phyloP scores from a whole-genome alignment of 1,140 invertebrate genomes.

The Agrypnia vestita region DNA sequence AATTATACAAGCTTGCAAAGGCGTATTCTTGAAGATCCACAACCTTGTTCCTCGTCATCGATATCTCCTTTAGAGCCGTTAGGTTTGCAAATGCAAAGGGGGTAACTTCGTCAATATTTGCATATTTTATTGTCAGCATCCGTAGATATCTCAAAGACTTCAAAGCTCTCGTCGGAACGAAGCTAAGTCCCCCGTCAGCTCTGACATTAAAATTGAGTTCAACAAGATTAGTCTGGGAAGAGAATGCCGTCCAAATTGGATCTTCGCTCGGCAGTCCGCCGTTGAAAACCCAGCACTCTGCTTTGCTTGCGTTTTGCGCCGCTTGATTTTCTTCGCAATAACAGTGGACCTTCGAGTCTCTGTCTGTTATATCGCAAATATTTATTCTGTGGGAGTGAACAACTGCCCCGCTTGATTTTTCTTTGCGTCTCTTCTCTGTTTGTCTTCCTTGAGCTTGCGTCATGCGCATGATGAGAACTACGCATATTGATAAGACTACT shows the following conservation, averaged over 20 bases:
- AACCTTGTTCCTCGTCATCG: constrained; percentile 80
- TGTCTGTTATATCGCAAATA: constrained; percentile 67
- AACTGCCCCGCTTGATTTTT: constrained; percentile 62
- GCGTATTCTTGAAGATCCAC: constrained; percentile 76
- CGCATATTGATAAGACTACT: constrained; percentile 24
- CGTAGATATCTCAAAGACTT: constrained; percentile 78
- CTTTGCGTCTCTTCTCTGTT: constrained; percentile 65
- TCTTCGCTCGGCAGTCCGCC: constrained; percentile 76
- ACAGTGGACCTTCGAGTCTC: constrained; percentile 70
- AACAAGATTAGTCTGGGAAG: constrained; percentile 79
- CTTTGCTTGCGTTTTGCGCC: constrained; percentile 68
- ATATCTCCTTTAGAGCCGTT: constrained; percentile 78
- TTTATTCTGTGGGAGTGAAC: constrained; percentile 67
- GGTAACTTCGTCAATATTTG: constrained; percentile 78
- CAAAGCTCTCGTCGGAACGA: constrained; percentile 80
- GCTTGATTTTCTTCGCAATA: constrained; percentile 69
- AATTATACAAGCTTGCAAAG: constrained; percentile 79
- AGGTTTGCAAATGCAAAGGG: constrained; percentile 82
- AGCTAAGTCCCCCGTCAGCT: constrained; percentile 77
- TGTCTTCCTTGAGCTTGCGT: constrained; percentile 28
- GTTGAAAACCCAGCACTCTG: constrained; percentile 79
- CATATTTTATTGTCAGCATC: constrained; percentile 80
- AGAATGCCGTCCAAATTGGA: constrained; percentile 80
- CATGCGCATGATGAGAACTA: constrained; percentile 15
- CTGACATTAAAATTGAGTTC: constrained; percentile 81